Evolutionary conservation across 2,797 vertebrate genomes (phyloP).

Genomic region (Muscicapa striata): DNA sequence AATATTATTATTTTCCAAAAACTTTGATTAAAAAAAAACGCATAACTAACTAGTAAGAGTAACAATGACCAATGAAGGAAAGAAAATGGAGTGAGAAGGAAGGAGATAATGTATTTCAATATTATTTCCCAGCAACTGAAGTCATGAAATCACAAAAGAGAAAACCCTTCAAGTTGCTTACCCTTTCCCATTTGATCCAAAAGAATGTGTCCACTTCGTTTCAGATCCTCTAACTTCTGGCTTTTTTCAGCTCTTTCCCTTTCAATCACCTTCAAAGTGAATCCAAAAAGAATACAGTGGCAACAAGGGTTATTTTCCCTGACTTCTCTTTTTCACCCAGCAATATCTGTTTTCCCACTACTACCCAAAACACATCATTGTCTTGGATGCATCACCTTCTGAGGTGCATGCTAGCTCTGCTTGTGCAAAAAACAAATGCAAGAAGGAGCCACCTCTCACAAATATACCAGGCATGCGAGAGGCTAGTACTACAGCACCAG

Average conservation of each 20-base stretch:
- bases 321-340: background rate
- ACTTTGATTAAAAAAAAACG: background rate
- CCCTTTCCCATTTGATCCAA: slow-evolving; percentile 87
- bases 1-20: background rate
- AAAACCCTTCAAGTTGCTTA: slow-evolving; percentile 48
- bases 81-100: background rate
- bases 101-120: background rate
- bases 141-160: background rate
- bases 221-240: slow-evolving; percentile 75
- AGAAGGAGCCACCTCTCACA: background rate
- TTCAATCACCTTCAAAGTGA: slow-evolving; percentile 80
- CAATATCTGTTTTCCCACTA: background rate
- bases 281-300: background rate
- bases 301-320: background rate
- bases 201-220: slow-evolving; percentile 77
- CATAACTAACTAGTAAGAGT: background rate
- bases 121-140: background rate
- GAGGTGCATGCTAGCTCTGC: background rate
- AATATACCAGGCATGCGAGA: background rate
- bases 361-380: background rate
- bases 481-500: background rate
- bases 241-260: slow-evolving; percentile 79
- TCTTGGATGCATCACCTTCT: background rate
- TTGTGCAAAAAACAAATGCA: background rate
- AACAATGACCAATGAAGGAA: background rate